phyloP scores from a whole-genome alignment of 2,888 invertebrate species.

The Junonia oenone region DNA sequence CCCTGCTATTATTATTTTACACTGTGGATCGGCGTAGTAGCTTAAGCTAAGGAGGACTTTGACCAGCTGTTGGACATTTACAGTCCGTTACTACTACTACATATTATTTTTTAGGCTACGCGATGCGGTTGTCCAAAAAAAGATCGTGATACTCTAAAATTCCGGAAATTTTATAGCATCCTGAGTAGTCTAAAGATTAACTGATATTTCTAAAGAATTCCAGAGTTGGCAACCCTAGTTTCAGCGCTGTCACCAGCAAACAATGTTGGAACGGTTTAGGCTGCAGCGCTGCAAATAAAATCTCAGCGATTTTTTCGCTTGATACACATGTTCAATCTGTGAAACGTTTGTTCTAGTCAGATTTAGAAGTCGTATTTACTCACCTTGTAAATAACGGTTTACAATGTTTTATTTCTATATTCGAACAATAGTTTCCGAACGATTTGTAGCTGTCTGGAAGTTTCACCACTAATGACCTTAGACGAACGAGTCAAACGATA shows the following conservation, averaged over 20 bases:
- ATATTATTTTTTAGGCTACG: too few relatives aligned
- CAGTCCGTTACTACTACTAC: too few relatives aligned
- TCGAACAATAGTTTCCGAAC: not conserved
- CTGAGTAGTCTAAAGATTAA: too few relatives aligned
- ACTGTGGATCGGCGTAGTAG: too few relatives aligned
- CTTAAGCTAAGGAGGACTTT: too few relatives aligned
- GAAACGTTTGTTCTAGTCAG: not conserved
- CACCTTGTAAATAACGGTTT: not conserved
- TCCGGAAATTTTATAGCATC: too few relatives aligned
- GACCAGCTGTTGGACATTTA: too few relatives aligned
- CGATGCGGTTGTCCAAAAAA: too few relatives aligned
- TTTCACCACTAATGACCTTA: not conserved
- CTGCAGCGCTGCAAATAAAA: conserved; percentile 16
- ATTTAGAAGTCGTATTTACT: conserved; percentile 3
- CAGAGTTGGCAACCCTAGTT: too few relatives aligned
- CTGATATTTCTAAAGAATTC: too few relatives aligned
- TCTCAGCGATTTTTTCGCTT: conserved; percentile 11
- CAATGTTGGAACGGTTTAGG: conserved; percentile 14
- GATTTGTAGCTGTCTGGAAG: not conserved
- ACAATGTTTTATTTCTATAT: not conserved
- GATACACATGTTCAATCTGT: conserved; percentile 10
- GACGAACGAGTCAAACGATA: not conserved
- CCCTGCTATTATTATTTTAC: too few relatives aligned
- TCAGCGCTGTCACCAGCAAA: conserved; percentile 20
- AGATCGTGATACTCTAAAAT: too few relatives aligned